A percentile compares a stretch with the other conserved stretches of the same genome.
phyloP scores from a whole-genome alignment of 1,140 invertebrate species.

The Bradynema listronoti region DNA sequence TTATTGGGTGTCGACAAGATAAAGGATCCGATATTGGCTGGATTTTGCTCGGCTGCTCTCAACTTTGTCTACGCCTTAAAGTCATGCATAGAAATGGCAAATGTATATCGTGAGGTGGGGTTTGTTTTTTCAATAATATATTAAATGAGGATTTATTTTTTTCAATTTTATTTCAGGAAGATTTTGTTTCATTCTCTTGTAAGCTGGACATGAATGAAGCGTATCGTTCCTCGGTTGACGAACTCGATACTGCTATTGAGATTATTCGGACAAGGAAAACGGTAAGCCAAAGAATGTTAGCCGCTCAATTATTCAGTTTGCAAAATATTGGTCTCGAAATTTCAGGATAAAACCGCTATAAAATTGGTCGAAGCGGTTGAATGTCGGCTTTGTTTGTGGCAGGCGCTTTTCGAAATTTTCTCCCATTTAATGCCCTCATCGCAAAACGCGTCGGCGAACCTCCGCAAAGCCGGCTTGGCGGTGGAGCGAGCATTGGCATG shows the following conservation, averaged over 20 bases:
- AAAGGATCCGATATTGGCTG: slow-evolving; percentile 21
- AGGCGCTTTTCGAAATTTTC: slow-evolving; percentile 1
- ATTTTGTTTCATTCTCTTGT: slow-evolving; percentile 10
- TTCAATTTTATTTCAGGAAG: slow-evolving; percentile 23
- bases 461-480: no score
- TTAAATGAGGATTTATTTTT: neutral
- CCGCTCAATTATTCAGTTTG: neutral
- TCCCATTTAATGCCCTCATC: neutral
- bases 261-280: neutral
- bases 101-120: slow-evolving; percentile 16
- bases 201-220: neutral
- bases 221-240: neutral
- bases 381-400: neutral
- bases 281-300: no score
- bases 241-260: neutral
- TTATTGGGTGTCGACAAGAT: slow-evolving; percentile 19
- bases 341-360: neutral
- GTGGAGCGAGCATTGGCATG: no score
- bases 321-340: neutral
- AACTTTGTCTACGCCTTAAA: slow-evolving; percentile 18
- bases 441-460: neutral
- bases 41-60: slow-evolving; percentile 3
- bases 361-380: neutral
- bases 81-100: slow-evolving; percentile 20
- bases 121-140: slow-evolving; percentile 19